Evolutionary conservation across 1,140 invertebrate species (phyloP), one percentile per base, ranked within the genome.

Genomic region (Eulimnadia texana): DNA sequence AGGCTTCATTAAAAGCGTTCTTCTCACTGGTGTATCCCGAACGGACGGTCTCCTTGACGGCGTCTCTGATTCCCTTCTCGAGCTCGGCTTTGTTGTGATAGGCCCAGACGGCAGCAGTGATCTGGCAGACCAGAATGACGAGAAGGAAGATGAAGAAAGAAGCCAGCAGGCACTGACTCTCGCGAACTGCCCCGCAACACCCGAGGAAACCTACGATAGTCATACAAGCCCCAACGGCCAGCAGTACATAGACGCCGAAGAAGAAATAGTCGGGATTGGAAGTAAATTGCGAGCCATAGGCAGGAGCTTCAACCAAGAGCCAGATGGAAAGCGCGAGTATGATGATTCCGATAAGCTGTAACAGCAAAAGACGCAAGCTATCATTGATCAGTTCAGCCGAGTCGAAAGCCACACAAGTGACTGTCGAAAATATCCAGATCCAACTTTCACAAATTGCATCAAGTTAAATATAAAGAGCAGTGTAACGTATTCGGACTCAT

Each of bases 161-260:
- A 62, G 88, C 80, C 10, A 98, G 79, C 78, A 93, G 82, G 72
- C 88, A 90, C 67, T 86, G 86, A 62, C 84, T 91, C 73, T 93
- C 89, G 65, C 83, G 81, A 58, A 88, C 82, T 10, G 90, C 87
- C 23, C 93, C 92, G 72, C 87, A 92, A 71, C 91, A 95, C 58
- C 93, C 93, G 27, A 94, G 79, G 73, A 95, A 87, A 0, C 90
- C 86, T 23, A 93, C 83, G 50, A 90, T 70, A 64, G 93, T 82
- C 69, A 95, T 84, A 33, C 95, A 70, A 47, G 81, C 72, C 2
- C 92, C 92, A 58, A 85, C 78, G 6, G 79, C 82, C 63, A 96
- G 78, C 62, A 93, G 75, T 54, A 91, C 79, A 72, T 86, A 84
- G 58, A 86, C 72, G 63, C 86, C 81, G 68, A 80, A 80, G 66